Evolutionary conservation across 2,113 vertebrate species (phyloP).

Genomic region (Symphodus melops): DNA sequence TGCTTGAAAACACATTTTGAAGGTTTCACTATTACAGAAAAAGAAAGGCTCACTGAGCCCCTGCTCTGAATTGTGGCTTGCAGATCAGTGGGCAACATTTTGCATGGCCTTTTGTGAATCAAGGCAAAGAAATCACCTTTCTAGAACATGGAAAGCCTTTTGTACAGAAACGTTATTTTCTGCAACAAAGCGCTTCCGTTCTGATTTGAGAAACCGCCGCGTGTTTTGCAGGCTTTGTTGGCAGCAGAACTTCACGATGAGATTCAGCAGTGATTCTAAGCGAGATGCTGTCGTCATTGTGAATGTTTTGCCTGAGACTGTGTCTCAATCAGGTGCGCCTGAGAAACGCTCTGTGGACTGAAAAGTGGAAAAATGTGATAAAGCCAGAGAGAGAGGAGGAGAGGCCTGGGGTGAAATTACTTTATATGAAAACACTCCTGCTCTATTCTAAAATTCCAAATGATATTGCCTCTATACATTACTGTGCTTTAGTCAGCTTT

Average conservation of each 20-base stretch:
- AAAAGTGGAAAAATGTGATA: conserved; percentile 62
- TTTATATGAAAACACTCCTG: conserved; percentile 58
- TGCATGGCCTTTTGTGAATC: conserved; percentile 20
- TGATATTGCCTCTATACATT: conserved; percentile 46
- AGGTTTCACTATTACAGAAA: background rate
- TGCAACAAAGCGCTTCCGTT: conserved; percentile 32
- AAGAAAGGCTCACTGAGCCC: background rate
- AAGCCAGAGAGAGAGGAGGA: conserved; percentile 43
- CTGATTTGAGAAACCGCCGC: conserved; percentile 35
- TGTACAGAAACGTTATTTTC: conserved; percentile 46
- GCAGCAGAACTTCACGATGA: conserved; percentile 52
- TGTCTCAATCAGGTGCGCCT: conserved; percentile 62
- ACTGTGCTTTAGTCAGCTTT: conserved; percentile 43
- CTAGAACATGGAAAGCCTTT: conserved; percentile 10
- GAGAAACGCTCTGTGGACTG: conserved; percentile 55
- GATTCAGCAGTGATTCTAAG: conserved; percentile 54
- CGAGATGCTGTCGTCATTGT: conserved; percentile 60
- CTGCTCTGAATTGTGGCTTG: background rate
- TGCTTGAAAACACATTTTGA: background rate
- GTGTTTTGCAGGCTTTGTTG: conserved; percentile 46
- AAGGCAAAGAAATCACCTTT: conserved; percentile 11
- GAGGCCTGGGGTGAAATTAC: conserved; percentile 37
- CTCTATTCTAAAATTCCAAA: conserved; percentile 54
- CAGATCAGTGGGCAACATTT: conserved; percentile 1
- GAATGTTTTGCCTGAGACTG: conserved; percentile 51